Evolutionary conservation across 2,888 invertebrate species (phyloP).

Genomic region (Frankliniella fusca): DNA sequence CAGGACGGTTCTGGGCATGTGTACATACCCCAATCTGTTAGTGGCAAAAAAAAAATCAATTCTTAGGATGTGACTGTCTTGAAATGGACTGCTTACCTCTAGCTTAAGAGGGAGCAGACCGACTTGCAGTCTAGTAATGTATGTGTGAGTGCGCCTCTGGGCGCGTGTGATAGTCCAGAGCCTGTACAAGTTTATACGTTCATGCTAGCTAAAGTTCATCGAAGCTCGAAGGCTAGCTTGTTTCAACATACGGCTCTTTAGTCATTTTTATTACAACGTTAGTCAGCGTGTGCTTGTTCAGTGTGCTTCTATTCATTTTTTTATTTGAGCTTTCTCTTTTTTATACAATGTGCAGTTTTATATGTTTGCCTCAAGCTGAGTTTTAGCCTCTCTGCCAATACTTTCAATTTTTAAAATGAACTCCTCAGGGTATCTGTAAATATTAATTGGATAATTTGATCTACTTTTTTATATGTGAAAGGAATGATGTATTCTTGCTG

Average conservation of each 20-base stretch:
- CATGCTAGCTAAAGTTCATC: background rate
- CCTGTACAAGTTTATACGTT: background rate
- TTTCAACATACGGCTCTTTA: background rate
- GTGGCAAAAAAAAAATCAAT: background rate
- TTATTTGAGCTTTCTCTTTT: conserved; percentile 1
- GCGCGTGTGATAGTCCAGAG: background rate
- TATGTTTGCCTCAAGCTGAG: conserved; percentile 33
- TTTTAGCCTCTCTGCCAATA: conserved; percentile 39
- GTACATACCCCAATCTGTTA: background rate
- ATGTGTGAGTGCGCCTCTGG: background rate
- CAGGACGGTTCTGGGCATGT: background rate
- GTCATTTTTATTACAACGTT: conserved; percentile 5
- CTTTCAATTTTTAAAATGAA: conserved; percentile 35
- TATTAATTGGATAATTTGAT: conserved; percentile 38
- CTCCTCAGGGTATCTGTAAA: conserved; percentile 42
- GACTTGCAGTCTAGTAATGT: background rate
- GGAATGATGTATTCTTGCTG: conserved; percentile 8
- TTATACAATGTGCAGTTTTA: conserved; percentile 34
- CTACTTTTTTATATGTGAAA: conserved; percentile 37
- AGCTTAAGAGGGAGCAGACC: background rate
- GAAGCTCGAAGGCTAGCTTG: too few relatives aligned
- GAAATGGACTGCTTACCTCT: background rate
- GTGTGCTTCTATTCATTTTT: background rate
- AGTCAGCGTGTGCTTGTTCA: conserved; percentile 22
- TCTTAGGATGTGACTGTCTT: background rate